A percentile compares a stretch with the other conserved stretches of the same genome.
phyloP scores from a whole-genome alignment of 2,797 vertebrate species.

The Danio kyathit region DNA sequence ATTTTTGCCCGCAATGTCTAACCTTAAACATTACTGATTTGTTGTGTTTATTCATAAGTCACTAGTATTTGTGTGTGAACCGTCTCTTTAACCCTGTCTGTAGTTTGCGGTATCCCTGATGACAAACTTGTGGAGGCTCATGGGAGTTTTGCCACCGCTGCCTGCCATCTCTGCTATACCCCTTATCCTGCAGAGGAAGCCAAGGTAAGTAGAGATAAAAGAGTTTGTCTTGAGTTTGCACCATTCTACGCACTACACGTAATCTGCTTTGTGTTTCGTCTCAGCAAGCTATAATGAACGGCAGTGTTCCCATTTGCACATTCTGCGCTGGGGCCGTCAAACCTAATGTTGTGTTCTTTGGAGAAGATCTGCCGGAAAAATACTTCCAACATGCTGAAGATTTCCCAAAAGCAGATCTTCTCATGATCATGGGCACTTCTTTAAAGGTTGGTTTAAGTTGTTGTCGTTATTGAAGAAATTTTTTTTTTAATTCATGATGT shows the following conservation, averaged over 20 bases:
- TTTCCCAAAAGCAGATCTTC: constrained; percentile 83
- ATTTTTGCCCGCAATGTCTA: too few relatives aligned
- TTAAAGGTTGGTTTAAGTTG: constrained; percentile 71
- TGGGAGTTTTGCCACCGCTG: constrained; percentile 83
- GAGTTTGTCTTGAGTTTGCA: neutral
- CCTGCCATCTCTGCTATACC: constrained; percentile 85
- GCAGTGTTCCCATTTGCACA: constrained; percentile 74
- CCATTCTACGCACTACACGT: neutral
- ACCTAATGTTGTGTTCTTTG: constrained; percentile 84
- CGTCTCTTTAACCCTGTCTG: neutral
- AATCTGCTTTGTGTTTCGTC: neutral
- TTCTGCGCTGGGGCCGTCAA: constrained; percentile 83
- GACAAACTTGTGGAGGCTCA: constrained; percentile 87
- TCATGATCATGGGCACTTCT: constrained; percentile 85
- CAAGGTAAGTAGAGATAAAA: constrained; percentile 69
- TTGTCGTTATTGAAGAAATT: too few relatives aligned
- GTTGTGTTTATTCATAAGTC: neutral
- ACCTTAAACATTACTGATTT: neutral
- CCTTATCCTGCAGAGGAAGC: constrained; percentile 80
- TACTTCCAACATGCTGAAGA: constrained; percentile 81
- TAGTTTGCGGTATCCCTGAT: constrained; percentile 80
- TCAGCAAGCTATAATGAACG: constrained; percentile 76
- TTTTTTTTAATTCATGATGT: too few relatives aligned
- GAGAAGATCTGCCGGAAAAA: constrained; percentile 83
- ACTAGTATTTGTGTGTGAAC: too few relatives aligned